These are phyloP conservation scores for Drosophila melanica DNA, from an alignment of 1,140 invertebrate genomes.

Conservation along the genomic window DNA sequence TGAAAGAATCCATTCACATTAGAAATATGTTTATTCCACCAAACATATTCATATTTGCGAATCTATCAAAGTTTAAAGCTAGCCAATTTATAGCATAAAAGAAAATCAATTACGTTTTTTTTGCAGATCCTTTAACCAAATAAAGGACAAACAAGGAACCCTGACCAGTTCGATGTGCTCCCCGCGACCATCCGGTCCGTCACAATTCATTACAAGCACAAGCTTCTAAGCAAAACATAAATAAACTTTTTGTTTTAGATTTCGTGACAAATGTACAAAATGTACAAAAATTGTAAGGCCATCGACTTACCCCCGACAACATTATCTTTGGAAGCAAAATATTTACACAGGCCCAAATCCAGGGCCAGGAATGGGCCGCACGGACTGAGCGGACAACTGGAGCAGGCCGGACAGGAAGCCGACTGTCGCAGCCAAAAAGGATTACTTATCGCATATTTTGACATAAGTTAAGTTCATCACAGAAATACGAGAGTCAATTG, in stretches of 20 bases:
- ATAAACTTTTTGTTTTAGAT: slow-evolving; percentile 76
- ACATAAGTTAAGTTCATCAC: slow-evolving; percentile 84
- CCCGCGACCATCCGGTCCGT: slow-evolving; percentile 29
- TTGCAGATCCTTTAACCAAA: slow-evolving; percentile 34
- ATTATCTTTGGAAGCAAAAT: slow-evolving; percentile 75
- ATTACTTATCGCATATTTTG: slow-evolving; percentile 84
- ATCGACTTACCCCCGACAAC: slow-evolving; percentile 47
- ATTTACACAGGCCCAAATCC: slow-evolving; percentile 67
- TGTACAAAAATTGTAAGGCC: slow-evolving; percentile 42
- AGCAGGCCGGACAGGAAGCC: slow-evolving; percentile 39
- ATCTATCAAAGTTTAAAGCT: background rate
- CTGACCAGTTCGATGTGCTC: slow-evolving; percentile 53
- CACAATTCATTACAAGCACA: slow-evolving; percentile 69
- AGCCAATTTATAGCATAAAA: slow-evolving; percentile 5
- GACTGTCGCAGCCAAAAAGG: slow-evolving; percentile 71
- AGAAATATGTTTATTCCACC: too few relatives aligned
- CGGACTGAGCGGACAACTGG: slow-evolving; percentile 26
- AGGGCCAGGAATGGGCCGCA: background rate
- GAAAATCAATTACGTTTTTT: background rate
- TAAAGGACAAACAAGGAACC: slow-evolving; percentile 62
- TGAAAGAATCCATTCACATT: too few relatives aligned
- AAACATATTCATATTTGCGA: background rate
- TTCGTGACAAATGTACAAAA: slow-evolving; percentile 77
- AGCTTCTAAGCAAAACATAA: slow-evolving; percentile 58
- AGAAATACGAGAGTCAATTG: slow-evolving; percentile 82